Evolutionary conservation across 2,113 vertebrate genomes (phyloP).

Genomic region (Manacus vitellinus): DNA sequence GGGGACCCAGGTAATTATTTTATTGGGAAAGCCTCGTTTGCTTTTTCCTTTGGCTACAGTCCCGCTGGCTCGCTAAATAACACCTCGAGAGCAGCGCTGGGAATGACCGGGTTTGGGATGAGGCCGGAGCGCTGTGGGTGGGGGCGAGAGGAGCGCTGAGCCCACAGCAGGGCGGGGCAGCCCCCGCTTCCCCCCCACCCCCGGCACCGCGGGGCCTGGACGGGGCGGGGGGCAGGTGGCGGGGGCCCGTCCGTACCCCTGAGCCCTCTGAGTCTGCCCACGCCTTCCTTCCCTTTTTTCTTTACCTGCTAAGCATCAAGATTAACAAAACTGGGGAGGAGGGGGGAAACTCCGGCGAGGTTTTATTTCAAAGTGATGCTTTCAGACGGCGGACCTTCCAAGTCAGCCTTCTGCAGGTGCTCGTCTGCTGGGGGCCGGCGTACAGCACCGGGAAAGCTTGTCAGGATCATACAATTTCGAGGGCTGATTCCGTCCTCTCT

Average conservation of each 20-base stretch:
- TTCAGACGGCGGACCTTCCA: not conserved
- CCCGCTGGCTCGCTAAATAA: not conserved
- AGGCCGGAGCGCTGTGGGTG: not conserved
- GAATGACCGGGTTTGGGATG: not conserved
- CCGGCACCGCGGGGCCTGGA: accelerated
- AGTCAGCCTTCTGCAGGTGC: not conserved
- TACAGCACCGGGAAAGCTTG: not conserved
- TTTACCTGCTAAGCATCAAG: not conserved
- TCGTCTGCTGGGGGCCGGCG: not conserved
- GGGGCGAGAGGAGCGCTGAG: not conserved
- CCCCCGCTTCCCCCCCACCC: too few relatives aligned
- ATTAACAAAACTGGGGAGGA: not conserved
- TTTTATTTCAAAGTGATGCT: slow-evolving; percentile 7
- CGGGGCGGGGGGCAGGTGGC: not conserved
- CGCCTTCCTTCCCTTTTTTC: not conserved
- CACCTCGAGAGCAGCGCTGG: not conserved
- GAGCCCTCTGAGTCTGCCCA: not conserved
- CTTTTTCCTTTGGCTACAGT: not conserved
- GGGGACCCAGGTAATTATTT: not conserved
- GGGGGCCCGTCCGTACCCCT: not conserved
- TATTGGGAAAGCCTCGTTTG: not conserved
- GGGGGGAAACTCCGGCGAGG: not conserved
- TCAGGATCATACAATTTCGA: not conserved
- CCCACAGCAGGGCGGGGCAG: not conserved
- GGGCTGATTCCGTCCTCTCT: slow-evolving; percentile 25